Percentiles rank a stretch among this genome's conserved stretches.
Conservation (phyloP, 2,888 invertebrate species). For the Drosophila nigritarsus region DNA sequence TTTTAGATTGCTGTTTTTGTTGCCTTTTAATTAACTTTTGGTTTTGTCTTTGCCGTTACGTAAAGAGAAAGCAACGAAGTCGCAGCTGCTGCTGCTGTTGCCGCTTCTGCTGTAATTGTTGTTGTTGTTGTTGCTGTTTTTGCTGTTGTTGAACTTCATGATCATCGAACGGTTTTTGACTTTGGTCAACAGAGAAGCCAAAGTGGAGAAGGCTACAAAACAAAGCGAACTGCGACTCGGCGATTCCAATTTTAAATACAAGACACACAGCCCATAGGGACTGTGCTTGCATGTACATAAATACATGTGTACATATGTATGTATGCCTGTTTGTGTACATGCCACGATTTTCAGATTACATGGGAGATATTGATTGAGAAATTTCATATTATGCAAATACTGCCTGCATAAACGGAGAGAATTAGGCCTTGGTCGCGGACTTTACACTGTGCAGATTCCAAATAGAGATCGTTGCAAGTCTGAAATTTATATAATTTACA, state of each 20-base stretch:
- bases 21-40: slow-evolving; percentile 70
- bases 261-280: slow-evolving; percentile 14
- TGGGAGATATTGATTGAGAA: slow-evolving; percentile 64
- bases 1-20: slow-evolving; percentile 59
- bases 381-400: slow-evolving; percentile 57
- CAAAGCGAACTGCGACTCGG: slow-evolving; percentile 16
- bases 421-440: slow-evolving; percentile 31
- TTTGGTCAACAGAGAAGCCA: slow-evolving; percentile 67
- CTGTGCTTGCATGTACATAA: slow-evolving; percentile 1
- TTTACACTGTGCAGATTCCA: background rate
- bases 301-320: background rate
- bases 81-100: slow-evolving; percentile 20
- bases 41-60: slow-evolving; percentile 70
- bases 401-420: slow-evolving; percentile 37
- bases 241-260: slow-evolving; percentile 56
- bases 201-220: slow-evolving; percentile 48
- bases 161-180: slow-evolving; percentile 77
- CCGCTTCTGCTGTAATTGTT: slow-evolving; percentile 5
- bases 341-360: slow-evolving; percentile 32
- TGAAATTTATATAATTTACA: slow-evolving; percentile 31
- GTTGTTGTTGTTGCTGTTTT: slow-evolving; percentile 16
- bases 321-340: slow-evolving; percentile 3
- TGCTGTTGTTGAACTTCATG: slow-evolving; percentile 68
- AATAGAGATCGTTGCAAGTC: slow-evolving; percentile 58
- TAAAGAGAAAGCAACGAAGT: slow-evolving; percentile 75